These are phyloP conservation scores for Drosophila kepulauana DNA, from an alignment of 1,140 invertebrate species.

Conservation along the genomic window DNA sequence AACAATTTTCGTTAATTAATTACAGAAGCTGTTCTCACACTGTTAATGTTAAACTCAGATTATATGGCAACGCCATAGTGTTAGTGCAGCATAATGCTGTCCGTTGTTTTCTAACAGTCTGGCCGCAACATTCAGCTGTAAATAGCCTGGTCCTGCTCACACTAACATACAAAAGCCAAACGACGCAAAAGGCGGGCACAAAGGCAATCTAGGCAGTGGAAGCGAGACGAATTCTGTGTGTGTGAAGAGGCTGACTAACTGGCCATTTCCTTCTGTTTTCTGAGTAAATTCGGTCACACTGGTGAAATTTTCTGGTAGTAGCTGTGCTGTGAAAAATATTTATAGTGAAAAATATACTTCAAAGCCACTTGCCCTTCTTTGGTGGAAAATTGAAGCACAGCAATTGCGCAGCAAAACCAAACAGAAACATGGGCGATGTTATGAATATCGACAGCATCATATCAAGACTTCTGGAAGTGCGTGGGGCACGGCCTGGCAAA, in stretches of 20 bases:
- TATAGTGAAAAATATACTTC: slow-evolving; percentile 67
- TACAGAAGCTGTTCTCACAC: neutral
- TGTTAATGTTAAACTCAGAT: neutral
- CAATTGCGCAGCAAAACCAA: slow-evolving; percentile 58
- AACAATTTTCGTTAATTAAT: no score
- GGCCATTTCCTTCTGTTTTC: slow-evolving; percentile 53
- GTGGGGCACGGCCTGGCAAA: slow-evolving; percentile 88
- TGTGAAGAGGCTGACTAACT: slow-evolving; percentile 52
- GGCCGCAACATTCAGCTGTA: slow-evolving; percentile 7
- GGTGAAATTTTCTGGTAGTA: slow-evolving; percentile 68
- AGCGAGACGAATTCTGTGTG: slow-evolving; percentile 19
- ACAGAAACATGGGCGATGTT: slow-evolving; percentile 80
- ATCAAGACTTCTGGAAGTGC: slow-evolving; percentile 82
- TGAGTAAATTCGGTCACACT: slow-evolving; percentile 59
- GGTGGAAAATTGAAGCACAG: slow-evolving; percentile 52
- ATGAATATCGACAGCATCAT: slow-evolving; percentile 84
- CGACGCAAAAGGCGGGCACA: slow-evolving; percentile 39
- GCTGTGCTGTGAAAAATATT: slow-evolving; percentile 75
- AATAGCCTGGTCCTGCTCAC: slow-evolving; percentile 29
- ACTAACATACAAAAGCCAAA: slow-evolving; percentile 11
- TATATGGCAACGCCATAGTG: neutral
- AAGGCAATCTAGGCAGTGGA: slow-evolving; percentile 1
- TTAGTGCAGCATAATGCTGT: neutral
- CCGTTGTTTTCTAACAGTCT: slow-evolving; percentile 12
- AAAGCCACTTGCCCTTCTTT: slow-evolving; percentile 61